Percentiles rank a stretch among this genome's conserved stretches.
phyloP scores from a whole-genome alignment of 23 tunicate genomes.

The Botrylloides violaceus region DNA sequence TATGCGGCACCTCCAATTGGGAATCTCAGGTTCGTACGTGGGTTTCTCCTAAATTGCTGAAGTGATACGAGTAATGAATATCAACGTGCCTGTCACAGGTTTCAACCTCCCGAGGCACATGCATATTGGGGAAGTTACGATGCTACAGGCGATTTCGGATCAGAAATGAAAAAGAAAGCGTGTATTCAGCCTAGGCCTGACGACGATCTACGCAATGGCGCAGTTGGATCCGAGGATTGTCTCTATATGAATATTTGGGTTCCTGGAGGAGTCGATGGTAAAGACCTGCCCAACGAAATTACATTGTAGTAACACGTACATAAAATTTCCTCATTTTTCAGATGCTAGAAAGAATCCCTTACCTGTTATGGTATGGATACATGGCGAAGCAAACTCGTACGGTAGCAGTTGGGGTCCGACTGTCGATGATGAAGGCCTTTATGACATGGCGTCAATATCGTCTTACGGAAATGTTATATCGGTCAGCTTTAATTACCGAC shows the following conservation, averaged over 20 bases:
- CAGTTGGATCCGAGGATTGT: conserved; percentile 52
- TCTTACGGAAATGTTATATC: conserved; percentile 34
- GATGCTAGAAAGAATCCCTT: conserved; percentile 34
- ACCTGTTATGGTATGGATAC: conserved; percentile 76
- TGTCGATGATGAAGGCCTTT: conserved; percentile 41
- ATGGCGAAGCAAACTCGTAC: conserved; percentile 37
- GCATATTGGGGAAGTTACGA: conserved; percentile 47
- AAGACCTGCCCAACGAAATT: no score
- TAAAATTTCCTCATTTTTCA: no score
- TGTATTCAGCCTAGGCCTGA: conserved; percentile 41
- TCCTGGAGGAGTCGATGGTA: conserved; percentile 54
- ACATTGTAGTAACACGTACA: no score
- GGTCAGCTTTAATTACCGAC: conserved; percentile 46
- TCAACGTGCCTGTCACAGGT: not conserved
- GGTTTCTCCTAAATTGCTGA: not conserved
- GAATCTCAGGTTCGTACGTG: conserved; percentile 28
- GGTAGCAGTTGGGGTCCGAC: conserved; percentile 58
- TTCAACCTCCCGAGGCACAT: conserved; percentile 39
- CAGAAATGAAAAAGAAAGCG: conserved; percentile 22
- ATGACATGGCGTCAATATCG: conserved; percentile 39
- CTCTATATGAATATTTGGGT: conserved; percentile 57
- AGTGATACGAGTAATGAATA: not conserved
- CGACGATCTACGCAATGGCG: conserved; percentile 13
- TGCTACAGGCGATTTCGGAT: conserved; percentile 28
- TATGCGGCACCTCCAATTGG: conserved; percentile 48